Conservation (phyloP, 2,797 vertebrate species). For the Sitta carolinensis region DNA sequence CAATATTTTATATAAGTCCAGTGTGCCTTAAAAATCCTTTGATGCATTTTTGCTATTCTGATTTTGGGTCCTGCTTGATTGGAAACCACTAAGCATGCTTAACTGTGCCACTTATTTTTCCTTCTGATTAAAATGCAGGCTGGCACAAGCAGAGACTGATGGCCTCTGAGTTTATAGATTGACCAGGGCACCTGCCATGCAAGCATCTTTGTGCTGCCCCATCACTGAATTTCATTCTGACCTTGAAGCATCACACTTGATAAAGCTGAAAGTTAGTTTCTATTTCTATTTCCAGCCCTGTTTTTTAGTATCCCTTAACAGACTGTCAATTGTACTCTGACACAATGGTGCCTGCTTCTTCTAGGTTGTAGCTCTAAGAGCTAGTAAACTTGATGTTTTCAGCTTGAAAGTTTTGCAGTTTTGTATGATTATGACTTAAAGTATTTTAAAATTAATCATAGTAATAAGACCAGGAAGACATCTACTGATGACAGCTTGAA, state of each 20-base stretch:
- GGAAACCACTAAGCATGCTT: slow-evolving; percentile 26
- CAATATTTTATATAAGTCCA: background rate
- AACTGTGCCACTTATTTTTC: slow-evolving; percentile 46
- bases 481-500: background rate
- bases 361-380: background rate
- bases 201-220: slow-evolving; percentile 71
- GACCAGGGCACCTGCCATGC: slow-evolving; percentile 71
- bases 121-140: slow-evolving; percentile 61
- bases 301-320: slow-evolving; percentile 58
- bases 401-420: background rate
- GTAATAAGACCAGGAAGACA: background rate
- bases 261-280: slow-evolving; percentile 69
- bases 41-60: background rate
- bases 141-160: slow-evolving; percentile 63
- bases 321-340: slow-evolving; percentile 52
- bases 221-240: slow-evolving; percentile 68
- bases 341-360: background rate
- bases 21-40: background rate
- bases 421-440: background rate
- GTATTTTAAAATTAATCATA: background rate
- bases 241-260: slow-evolving; percentile 67
- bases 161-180: slow-evolving; percentile 71
- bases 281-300: slow-evolving; percentile 60
- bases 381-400: background rate
- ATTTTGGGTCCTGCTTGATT: slow-evolving; percentile 5